Evolutionary conservation across 2,797 vertebrate species (phyloP).

Genomic region (Phrynocephalus vlangalii): DNA sequence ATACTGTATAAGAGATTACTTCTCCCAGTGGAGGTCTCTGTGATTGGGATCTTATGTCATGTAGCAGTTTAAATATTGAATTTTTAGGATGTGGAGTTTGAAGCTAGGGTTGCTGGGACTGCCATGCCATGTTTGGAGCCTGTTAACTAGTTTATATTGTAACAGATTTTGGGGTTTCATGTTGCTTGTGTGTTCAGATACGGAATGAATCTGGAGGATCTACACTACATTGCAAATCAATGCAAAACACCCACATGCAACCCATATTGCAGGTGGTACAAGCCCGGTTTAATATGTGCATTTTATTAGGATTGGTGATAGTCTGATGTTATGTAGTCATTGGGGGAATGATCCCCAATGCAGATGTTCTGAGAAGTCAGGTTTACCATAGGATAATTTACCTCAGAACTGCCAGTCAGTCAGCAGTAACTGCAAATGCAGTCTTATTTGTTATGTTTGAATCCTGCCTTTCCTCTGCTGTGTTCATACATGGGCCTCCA

Average conservation of each 20-base stretch:
- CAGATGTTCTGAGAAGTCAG: not conserved
- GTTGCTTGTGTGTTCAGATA: not conserved
- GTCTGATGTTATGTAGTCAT: not conserved
- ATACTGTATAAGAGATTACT: not conserved
- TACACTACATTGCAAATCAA: not conserved
- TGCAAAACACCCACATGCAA: not conserved
- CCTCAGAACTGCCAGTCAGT: not conserved
- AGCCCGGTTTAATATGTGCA: not conserved
- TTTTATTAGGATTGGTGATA: not conserved
- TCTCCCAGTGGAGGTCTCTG: not conserved
- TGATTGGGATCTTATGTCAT: not conserved
- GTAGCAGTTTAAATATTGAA: not conserved
- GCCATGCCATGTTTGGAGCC: not conserved
- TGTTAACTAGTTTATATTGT: not conserved
- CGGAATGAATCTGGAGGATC: not conserved
- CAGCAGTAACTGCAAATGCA: not conserved
- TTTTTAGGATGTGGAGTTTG: not conserved
- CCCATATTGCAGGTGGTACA: not conserved
- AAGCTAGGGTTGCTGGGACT: not conserved
- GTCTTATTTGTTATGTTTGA: not conserved
- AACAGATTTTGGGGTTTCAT: not conserved
- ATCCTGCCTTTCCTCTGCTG: no score
- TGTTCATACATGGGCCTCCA: no score
- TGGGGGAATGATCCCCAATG: not conserved
- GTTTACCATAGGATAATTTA: not conserved